Evolutionary conservation across 2,113 vertebrate genomes (phyloP).

Genomic region (Semicossyphus pulcher): DNA sequence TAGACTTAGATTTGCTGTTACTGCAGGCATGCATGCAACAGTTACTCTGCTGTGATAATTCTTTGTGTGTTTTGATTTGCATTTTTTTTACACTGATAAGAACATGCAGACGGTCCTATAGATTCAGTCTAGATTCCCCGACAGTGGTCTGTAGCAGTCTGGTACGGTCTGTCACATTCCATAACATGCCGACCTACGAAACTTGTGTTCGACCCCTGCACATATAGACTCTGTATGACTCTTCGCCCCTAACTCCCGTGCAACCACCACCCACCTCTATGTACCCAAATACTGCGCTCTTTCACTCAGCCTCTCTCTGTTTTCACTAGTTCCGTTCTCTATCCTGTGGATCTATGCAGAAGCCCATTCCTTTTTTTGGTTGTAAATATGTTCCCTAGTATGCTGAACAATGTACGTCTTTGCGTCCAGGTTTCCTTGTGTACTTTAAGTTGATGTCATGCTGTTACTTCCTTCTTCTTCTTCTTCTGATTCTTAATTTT

Average conservation of each 20-base stretch:
- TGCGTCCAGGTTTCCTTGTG: constrained; percentile 69
- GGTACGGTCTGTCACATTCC: constrained; percentile 50
- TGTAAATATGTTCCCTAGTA: constrained; percentile 83
- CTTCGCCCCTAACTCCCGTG: constrained; percentile 32
- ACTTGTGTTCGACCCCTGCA: constrained; percentile 49
- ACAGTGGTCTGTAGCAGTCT: constrained; percentile 61
- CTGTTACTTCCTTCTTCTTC: constrained; percentile 66
- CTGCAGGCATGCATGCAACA: constrained; percentile 57
- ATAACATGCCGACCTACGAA: constrained; percentile 44
- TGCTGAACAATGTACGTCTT: constrained; percentile 78
- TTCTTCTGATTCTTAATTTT: constrained; percentile 31
- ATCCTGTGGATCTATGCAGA: constrained; percentile 89
- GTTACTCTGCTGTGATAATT: constrained; percentile 38
- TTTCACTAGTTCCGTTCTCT: constrained; percentile 73
- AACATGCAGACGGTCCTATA: constrained; percentile 35
- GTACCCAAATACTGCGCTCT: constrained; percentile 59
- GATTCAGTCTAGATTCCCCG: constrained; percentile 45
- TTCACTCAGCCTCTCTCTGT: constrained; percentile 67
- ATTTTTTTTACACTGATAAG: constrained; percentile 33
- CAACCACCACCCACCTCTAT: constrained; percentile 63
- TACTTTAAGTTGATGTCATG: constrained; percentile 74
- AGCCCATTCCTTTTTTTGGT: constrained; percentile 82
- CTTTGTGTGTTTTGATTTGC: constrained; percentile 20
- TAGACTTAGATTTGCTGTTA: constrained; percentile 47
- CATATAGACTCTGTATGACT: constrained; percentile 52